These are phyloP conservation scores for Hiodon alosoides DNA, from an alignment of 2,113 vertebrate genomes.

Conservation along the genomic window DNA sequence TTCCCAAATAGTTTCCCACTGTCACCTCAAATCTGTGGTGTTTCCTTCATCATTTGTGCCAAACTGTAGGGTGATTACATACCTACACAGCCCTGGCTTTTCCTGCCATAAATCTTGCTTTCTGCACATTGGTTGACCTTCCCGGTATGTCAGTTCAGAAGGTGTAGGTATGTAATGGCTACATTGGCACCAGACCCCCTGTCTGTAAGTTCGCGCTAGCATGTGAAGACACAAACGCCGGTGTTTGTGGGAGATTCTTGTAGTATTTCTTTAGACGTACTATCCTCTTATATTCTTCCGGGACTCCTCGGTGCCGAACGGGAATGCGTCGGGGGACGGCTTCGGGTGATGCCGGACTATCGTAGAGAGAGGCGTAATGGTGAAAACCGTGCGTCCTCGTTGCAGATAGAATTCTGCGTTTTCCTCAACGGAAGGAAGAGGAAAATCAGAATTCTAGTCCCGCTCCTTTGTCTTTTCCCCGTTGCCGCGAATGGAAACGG, in stretches of 20 bases:
- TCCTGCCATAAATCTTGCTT: background rate
- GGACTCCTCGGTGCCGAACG: background rate
- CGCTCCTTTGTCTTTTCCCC: background rate
- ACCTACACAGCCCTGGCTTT: conserved; percentile 18
- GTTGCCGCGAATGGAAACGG: conserved; percentile 8
- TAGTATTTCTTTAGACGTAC: background rate
- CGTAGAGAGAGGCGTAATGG: background rate
- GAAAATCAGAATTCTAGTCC: no score
- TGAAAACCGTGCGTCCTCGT: conserved; percentile 31
- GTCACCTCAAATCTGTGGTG: background rate
- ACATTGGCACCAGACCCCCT: conserved; percentile 10
- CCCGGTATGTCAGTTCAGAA: background rate
- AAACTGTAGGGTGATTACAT: conserved; percentile 30
- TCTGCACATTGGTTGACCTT: background rate
- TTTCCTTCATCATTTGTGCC: conserved; percentile 4
- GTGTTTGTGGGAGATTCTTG: conserved; percentile 4
- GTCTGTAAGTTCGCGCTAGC: background rate
- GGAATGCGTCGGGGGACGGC: conserved; percentile 9
- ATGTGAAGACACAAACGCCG: conserved; percentile 18
- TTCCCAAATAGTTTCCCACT: conserved; percentile 10
- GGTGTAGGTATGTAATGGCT: conserved; percentile 33
- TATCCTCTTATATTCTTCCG: background rate
- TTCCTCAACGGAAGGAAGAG: no score
- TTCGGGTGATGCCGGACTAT: conserved; percentile 1
- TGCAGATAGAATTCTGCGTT: background rate